Evolutionary conservation across 2,113 vertebrate species (phyloP).

Genomic region (Sinocyclocheilus maitianheensis): DNA sequence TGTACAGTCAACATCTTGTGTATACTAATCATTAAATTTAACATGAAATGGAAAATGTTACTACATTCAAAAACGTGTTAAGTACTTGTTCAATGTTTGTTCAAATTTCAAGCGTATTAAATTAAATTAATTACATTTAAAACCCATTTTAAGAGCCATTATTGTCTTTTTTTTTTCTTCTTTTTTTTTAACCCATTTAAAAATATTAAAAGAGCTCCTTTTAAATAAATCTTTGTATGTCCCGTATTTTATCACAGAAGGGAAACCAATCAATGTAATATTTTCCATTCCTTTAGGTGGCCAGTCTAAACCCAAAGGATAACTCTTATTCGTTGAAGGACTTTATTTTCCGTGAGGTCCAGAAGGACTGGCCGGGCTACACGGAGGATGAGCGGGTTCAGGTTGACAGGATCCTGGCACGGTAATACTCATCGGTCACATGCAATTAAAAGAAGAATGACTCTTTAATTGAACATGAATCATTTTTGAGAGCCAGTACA

Average conservation of each 20-base stretch:
- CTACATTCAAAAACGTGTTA: background rate
- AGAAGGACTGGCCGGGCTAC: slow-evolving; percentile 93
- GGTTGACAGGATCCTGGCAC: slow-evolving; percentile 80
- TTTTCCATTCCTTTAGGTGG: slow-evolving; percentile 77
- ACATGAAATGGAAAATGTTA: too few species aligned
- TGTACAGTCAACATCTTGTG: background rate
- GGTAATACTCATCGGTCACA: slow-evolving; percentile 70
- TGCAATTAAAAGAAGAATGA: background rate
- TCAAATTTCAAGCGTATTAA: background rate
- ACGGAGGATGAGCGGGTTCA: slow-evolving; percentile 82
- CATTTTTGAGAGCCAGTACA: background rate
- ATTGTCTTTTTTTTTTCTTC: background rate
- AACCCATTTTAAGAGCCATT: background rate
- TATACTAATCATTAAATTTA: background rate
- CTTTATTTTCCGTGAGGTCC: slow-evolving; percentile 86
- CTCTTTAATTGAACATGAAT: background rate
- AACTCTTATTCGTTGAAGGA: slow-evolving; percentile 89
- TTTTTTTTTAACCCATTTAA: background rate
- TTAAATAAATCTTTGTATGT: background rate
- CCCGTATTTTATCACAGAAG: background rate
- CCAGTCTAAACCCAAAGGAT: slow-evolving; percentile 87
- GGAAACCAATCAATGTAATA: background rate
- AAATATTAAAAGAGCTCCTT: background rate
- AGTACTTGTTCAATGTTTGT: background rate
- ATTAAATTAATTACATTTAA: background rate